phyloP scores from a whole-genome alignment of 2,113 vertebrate species.

The Gallinago paraguaiae region DNA sequence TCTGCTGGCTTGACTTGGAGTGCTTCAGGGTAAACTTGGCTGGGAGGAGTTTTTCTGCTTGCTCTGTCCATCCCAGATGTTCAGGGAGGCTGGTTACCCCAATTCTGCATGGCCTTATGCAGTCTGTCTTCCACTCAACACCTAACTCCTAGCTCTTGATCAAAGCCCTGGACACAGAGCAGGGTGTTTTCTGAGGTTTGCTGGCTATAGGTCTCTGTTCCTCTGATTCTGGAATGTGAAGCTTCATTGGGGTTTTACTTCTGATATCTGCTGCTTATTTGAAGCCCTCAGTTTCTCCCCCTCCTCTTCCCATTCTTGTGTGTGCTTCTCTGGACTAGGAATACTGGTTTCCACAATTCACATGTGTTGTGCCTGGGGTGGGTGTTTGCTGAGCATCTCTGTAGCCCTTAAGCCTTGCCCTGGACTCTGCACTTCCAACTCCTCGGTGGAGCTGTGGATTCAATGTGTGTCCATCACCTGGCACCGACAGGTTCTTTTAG shows the following conservation, averaged over 20 bases:
- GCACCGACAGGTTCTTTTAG: not conserved
- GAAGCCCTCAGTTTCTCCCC: not conserved
- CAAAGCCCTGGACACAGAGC: not conserved
- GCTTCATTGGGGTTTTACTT: not conserved
- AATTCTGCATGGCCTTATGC: not conserved
- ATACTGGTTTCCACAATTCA: not conserved
- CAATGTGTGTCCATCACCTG: not conserved
- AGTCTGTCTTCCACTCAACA: not conserved
- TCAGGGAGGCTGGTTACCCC: not conserved
- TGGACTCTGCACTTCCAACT: not conserved
- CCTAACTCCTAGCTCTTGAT: not conserved
- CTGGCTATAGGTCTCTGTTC: not conserved
- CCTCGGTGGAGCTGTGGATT: not conserved
- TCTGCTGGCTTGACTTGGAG: not conserved
- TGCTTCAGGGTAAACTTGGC: not conserved
- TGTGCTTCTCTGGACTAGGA: not conserved
- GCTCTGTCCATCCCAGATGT: not conserved
- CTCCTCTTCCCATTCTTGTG: not conserved
- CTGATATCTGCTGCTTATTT: not conserved
- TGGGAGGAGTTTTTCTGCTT: not conserved
- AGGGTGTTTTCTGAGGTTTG: not conserved
- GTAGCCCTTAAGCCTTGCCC: not conserved
- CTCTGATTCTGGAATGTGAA: not conserved
- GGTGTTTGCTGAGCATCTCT: not conserved
- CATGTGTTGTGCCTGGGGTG: not conserved